A percentile compares a stretch with the other conserved stretches of the same genome.
These are phyloP conservation scores for Aphis gossypii DNA, from an alignment of 1,140 invertebrate species.

Conservation along the genomic window DNA sequence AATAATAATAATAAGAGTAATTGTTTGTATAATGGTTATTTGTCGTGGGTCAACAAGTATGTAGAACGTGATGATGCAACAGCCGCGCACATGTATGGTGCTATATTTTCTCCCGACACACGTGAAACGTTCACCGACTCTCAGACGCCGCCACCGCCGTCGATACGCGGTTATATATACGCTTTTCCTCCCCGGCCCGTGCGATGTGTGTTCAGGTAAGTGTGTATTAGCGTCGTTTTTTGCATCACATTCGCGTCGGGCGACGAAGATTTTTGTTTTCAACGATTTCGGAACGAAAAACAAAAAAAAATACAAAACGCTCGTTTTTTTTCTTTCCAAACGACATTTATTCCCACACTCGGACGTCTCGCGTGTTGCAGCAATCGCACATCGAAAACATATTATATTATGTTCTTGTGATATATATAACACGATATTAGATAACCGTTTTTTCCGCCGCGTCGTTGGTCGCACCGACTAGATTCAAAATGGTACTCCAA, in stretches of 20 bases:
- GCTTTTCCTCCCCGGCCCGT: neutral
- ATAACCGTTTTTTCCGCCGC: neutral
- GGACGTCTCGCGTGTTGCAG: too few relatives aligned
- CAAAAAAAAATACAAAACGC: neutral
- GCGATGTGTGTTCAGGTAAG: neutral
- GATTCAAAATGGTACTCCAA: neutral
- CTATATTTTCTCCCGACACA: neutral
- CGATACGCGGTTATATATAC: neutral
- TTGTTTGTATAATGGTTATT: conserved; percentile 20
- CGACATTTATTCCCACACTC: neutral
- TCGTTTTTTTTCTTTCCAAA: neutral
- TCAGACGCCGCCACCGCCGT: conserved; percentile 3
- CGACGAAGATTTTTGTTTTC: neutral
- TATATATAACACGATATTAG: too few relatives aligned
- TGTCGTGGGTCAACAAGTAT: conserved; percentile 38
- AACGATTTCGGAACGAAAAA: neutral
- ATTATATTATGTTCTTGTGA: too few relatives aligned
- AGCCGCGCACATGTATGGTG: neutral
- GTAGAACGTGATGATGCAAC: conserved; percentile 16
- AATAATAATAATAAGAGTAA: neutral
- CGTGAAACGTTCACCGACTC: conserved; percentile 13
- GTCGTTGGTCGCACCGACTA: too few relatives aligned
- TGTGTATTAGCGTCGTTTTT: neutral
- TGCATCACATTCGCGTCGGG: neutral
- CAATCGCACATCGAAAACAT: neutral